Base-by-base conservation (phyloP, 2,113 vertebrate genomes). In the Columbina picui region DNA sequence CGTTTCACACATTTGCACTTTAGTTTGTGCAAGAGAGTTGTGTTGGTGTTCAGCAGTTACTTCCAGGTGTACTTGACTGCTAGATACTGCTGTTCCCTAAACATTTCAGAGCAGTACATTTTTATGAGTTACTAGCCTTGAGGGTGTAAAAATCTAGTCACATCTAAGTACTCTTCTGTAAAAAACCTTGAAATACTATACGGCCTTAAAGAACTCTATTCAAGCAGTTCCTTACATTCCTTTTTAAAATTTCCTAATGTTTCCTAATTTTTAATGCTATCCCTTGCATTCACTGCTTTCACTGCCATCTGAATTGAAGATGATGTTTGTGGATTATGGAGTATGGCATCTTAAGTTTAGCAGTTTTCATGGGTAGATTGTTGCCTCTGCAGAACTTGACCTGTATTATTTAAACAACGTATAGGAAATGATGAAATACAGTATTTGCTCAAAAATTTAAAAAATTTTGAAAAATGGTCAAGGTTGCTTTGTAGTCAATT, bases 391-490 rank as follows among this genome's bases (percentile, higher is more conserved):
- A 74, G 55, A 14, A 23, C 29, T 84, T 74, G 29, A 86, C 36
- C 27, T 56, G 13, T 26, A 13, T 39, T 16, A 30, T 89, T 81
- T 19, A 64, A 84, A 43, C 8, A 68, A 12, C 25, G 22, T 0
- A 0, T 29, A 64, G 32, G 5, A 60, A 71, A 75, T 60, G 0
- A 34, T 32, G n/a, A 69, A 76, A n/a, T 45, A 29, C 0, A 15
- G 26, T 47, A 30, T 43, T 69, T 83, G 29, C 27, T 50, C 86
- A 41, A 26, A 65, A 87, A 21, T 19, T 36, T 50, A 86, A 50
- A 20, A 38, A 32, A 65, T 47, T 68, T 59, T 71, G 21, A 43
- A 53, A 23, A 50, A 30, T n/a, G 75, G 7, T 47, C 8, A 20
- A 11, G 1, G 4, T 47, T 90, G 27, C 30, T 55, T 43, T 79